Evolutionary conservation across 1,140 invertebrate genomes (phyloP), one percentile per base, ranked within the genome.

Genomic region (Papilio dardanus): DNA sequence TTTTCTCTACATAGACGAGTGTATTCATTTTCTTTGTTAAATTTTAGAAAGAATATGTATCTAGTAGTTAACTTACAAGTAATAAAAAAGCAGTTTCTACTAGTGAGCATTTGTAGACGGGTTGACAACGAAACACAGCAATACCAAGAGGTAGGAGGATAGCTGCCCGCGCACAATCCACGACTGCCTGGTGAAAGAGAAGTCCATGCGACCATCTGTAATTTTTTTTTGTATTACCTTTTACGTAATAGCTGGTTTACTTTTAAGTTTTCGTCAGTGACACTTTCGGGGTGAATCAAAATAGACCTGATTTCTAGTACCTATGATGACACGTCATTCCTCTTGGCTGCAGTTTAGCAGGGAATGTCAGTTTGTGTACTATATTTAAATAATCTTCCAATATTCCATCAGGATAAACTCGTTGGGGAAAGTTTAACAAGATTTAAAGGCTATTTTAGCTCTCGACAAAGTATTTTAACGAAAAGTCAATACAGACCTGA

Each of bases 21-120:
- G 35, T n/a, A 2, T 7, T 37, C 35, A 33, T 3, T 33, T 33
- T 33, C 3, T 33, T 33, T 33, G 33, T 33, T 7, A 33, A 3
- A 33, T 33, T 3, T 33, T 33, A n/a, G n/a, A 2, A 75, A 68
- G 19, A 50, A 19, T 4, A 16, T 50, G 46, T 3, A n/a, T n/a
- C n/a, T n/a, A n/a, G n/a, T n/a, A n/a, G n/a, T n/a, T n/a, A n/a
- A 88, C 91, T 88, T 82, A 93, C 95, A 77, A 98, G 94, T 71
- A 98, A 94, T 0, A 99, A 94, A 89, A 98, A 99, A 8, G 97
- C 97, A 16, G 97, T 98, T 88, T 98, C 97, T 10, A 98, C 96
- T n/a, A 98, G 92, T 16, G 97, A 97, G 88, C 97, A 98, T 86
- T 97, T 97, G 86, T 96, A 96, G 31, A 98, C 96, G 0, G 97